Percentiles rank a stretch among this genome's conserved stretches.
Conservation (phyloP, 2,888 invertebrate genomes). For the Crocallis elinguaria region DNA sequence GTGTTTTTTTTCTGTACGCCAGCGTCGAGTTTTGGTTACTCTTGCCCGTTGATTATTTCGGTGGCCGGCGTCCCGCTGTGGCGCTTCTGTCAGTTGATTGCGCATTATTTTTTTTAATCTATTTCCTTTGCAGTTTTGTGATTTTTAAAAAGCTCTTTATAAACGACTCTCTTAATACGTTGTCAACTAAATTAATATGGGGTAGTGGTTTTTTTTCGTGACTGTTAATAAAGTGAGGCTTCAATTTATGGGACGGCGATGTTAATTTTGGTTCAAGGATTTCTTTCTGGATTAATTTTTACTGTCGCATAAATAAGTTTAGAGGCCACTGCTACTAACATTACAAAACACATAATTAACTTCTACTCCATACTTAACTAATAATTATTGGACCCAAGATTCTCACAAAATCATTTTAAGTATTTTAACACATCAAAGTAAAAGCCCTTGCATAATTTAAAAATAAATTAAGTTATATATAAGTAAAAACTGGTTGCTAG, state of each 20-base stretch:
- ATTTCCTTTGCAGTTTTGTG: constrained; percentile 40
- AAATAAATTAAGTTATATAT: too few relatives aligned
- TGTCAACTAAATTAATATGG: constrained; percentile 33
- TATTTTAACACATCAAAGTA: too few relatives aligned
- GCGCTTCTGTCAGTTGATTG: constrained; percentile 72
- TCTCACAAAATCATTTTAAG: too few relatives aligned
- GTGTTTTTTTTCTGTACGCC: constrained; percentile 24
- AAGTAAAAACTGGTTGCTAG: too few relatives aligned
- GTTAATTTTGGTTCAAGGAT: constrained; percentile 1
- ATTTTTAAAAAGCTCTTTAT: constrained; percentile 24
- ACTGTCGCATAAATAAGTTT: background rate
- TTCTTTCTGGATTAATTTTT: background rate
- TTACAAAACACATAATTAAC: too few relatives aligned
- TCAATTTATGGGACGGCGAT: constrained; percentile 3
- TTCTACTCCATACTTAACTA: too few relatives aligned
- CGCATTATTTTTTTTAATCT: constrained; percentile 52
- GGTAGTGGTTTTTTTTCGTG: constrained; percentile 18
- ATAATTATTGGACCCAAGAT: too few relatives aligned
- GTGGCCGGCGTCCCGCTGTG: constrained; percentile 73
- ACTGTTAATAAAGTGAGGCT: constrained; percentile 18
- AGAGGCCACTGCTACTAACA: too few relatives aligned
- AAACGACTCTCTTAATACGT: constrained; percentile 31
- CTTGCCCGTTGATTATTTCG: constrained; percentile 77
- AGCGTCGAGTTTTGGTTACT: constrained; percentile 63
- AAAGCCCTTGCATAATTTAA: too few relatives aligned